phyloP scores from a whole-genome alignment of 2,797 vertebrate genomes.

The Tokudaia muenninki region DNA sequence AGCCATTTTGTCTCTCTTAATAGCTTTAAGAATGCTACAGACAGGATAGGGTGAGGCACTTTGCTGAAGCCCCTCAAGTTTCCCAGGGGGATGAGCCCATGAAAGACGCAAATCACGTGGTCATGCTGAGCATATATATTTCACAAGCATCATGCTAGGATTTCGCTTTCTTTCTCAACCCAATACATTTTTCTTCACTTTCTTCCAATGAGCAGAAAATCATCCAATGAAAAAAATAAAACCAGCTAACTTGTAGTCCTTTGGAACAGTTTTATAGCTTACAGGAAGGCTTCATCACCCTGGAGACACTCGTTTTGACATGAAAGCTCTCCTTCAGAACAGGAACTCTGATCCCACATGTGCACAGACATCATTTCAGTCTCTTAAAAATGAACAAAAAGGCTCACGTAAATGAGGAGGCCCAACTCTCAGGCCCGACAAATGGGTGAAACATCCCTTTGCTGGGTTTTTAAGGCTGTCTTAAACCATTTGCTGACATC shows the following conservation, averaged over 20 bases:
- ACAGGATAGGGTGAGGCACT: conserved; percentile 60
- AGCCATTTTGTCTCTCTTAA: conserved; percentile 85
- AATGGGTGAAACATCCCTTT: conserved; percentile 75
- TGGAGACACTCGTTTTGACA: conserved; percentile 53
- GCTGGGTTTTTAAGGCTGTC: conserved; percentile 57
- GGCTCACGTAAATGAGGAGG: conserved; percentile 50
- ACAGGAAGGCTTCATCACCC: conserved; percentile 55
- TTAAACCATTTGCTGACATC: conserved; percentile 63
- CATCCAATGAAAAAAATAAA: neutral
- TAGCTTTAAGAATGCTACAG: conserved; percentile 85
- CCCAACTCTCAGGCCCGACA: conserved; percentile 64
- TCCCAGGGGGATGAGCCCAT: conserved; percentile 68
- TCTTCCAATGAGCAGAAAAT: neutral
- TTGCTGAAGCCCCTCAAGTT: conserved; percentile 53
- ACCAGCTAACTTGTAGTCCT: neutral
- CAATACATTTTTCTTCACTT: conserved; percentile 53
- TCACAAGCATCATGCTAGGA: neutral
- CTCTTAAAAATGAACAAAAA: conserved; percentile 78
- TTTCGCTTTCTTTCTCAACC: conserved; percentile 39
- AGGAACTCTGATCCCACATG: conserved; percentile 12
- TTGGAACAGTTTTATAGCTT: conserved; percentile 58
- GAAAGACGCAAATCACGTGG: neutral
- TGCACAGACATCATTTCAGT: conserved; percentile 56
- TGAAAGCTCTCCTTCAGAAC: conserved; percentile 46
- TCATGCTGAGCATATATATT: neutral